Evolutionary conservation across 2,113 vertebrate species (phyloP).

Genomic region (Strix uralensis): DNA sequence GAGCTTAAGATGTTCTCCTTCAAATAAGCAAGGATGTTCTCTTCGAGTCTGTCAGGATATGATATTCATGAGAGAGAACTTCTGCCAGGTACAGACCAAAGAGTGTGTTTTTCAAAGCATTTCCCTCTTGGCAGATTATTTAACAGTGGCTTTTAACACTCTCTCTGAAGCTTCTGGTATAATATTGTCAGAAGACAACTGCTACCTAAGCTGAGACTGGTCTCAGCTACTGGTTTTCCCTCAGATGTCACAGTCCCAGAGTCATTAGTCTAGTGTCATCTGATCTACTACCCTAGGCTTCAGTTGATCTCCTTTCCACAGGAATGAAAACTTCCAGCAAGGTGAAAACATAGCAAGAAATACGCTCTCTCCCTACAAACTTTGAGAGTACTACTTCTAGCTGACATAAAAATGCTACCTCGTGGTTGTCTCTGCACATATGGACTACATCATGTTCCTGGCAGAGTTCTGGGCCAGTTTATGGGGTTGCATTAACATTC

Average conservation of each 20-base stretch:
- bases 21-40: neutral
- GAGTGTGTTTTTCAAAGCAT: neutral
- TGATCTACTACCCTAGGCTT: neutral
- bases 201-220: neutral
- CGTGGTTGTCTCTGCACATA: neutral
- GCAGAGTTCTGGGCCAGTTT: neutral
- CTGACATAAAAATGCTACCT: neutral
- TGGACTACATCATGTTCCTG: accelerated
- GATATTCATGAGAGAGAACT: neutral
- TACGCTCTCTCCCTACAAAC: neutral
- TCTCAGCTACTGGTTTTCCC: neutral
- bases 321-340: neutral
- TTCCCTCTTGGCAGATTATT: neutral
- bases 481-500: neutral
- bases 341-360: neutral
- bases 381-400: neutral
- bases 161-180: neutral
- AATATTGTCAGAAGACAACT: neutral
- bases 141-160: neutral
- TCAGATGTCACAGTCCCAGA: neutral
- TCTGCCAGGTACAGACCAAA: neutral
- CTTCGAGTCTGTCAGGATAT: neutral
- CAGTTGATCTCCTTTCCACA: neutral
- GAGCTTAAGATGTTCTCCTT: neutral
- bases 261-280: neutral